A percentile compares a stretch with the other conserved stretches of the same genome.
phyloP scores from a whole-genome alignment of 2,113 vertebrate genomes.

The Perca schrenkii region DNA sequence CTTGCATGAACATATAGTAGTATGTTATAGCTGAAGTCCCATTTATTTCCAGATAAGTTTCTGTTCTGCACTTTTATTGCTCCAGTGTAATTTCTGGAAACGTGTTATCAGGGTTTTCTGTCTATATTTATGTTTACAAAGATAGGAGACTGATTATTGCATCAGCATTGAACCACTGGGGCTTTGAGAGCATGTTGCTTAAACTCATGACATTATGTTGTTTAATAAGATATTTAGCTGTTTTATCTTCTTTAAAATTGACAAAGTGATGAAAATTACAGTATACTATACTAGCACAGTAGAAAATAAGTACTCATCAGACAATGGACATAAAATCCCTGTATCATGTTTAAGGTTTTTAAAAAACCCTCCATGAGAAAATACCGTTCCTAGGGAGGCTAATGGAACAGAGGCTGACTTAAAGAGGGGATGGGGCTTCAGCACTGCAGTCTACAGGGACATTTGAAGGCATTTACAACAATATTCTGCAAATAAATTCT shows the following conservation, averaged over 20 bases:
- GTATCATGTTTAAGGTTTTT: slow-evolving; percentile 37
- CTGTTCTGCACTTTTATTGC: background rate
- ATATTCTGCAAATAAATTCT: slow-evolving; percentile 21
- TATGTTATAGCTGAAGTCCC: background rate
- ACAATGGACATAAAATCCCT: slow-evolving; percentile 37
- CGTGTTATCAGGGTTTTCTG: background rate
- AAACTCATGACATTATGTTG: background rate
- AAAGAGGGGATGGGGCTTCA: background rate
- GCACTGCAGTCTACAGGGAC: slow-evolving; percentile 21
- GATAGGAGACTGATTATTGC: background rate
- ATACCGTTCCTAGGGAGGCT: slow-evolving; percentile 19
- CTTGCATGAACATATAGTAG: background rate
- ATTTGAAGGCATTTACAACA: slow-evolving; percentile 24
- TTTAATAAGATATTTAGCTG: background rate
- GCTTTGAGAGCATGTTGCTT: background rate
- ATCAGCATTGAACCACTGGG: background rate
- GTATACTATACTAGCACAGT: background rate
- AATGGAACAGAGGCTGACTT: slow-evolving; percentile 27
- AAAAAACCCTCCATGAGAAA: slow-evolving; percentile 3
- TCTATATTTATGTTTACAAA: background rate
- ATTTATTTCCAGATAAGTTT: background rate
- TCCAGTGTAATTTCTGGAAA: background rate
- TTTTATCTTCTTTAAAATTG: background rate
- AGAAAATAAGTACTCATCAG: slow-evolving; percentile 17
- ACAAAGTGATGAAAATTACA: background rate